Base-by-base conservation (phyloP, 2,888 invertebrate genomes). In the Phyto melanocephala region DNA sequence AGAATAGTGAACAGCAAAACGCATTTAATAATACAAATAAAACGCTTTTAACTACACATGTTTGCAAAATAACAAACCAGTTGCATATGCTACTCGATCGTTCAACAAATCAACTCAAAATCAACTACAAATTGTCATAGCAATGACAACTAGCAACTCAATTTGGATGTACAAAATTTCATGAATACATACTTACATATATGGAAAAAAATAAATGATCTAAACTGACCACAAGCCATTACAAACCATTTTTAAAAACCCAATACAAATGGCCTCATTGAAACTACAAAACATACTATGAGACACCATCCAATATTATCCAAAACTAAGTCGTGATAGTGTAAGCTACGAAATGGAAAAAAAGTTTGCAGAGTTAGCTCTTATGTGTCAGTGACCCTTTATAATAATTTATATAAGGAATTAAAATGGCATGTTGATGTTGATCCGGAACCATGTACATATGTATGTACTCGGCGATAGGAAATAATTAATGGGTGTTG, bases 131-230 rank as follows among this genome's bases (percentile, higher is more conserved):
- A 70, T 80, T 10, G 63, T 45, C 10, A 80, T 74, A 81, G 89
- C 89, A 80, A n/a, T n/a, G n/a, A n/a, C 80, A 87, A 5, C 62
- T 88, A 35, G 89, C 89, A 1, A 88, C 89, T 47, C 81, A 72
- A 8, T 88, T 89, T 80, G 88, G 84, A 1, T 87, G n/a, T 68
- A 68, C 80, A 24, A 87, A 87, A 72, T 90, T 88, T 80, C 86
- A 87, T 28, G 86, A 88, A 74, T 90, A 89, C 70, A 84, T 90
- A 5, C n/a, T n/a, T n/a, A n/a, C n/a, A n/a, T n/a, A n/a, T 89
- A 85, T 84, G 88, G 70, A 3, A 81, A 82, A 33, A n/a, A 71
- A 11, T 22, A 79, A n/a, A 86, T 15, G 76, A 84, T 84, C 70
- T 75, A 81, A 72, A 87, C 88, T 86, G 67, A 87, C 86, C 82